These are phyloP conservation scores for Rhombomys opimus DNA, from an alignment of 2,113 vertebrate species.

Conservation along the genomic window DNA sequence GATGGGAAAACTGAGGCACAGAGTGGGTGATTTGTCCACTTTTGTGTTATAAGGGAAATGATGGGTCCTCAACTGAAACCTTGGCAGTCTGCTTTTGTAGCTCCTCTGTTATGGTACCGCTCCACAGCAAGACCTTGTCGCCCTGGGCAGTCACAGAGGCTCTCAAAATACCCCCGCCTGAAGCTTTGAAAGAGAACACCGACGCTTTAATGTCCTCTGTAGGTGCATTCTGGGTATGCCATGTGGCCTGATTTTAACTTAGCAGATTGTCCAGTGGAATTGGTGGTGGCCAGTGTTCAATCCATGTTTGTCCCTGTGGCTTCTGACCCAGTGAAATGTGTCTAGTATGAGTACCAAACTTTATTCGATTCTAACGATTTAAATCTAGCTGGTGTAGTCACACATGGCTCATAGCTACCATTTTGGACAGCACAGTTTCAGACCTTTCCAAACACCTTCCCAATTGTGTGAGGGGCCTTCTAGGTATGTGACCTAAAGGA, in stretches of 20 bases:
- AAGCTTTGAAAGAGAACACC: background rate
- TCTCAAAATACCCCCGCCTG: background rate
- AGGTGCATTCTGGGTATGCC: background rate
- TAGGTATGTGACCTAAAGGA: background rate
- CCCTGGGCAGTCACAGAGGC: background rate
- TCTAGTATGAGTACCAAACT: background rate
- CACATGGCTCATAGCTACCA: background rate
- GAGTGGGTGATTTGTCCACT: background rate
- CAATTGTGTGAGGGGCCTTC: background rate
- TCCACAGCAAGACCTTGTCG: background rate
- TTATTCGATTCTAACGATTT: slow-evolving; percentile 8
- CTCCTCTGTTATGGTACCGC: background rate
- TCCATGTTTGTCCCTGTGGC: background rate
- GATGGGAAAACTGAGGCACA: slow-evolving; percentile 13
- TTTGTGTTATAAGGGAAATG: background rate
- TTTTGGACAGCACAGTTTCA: background rate
- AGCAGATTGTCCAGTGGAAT: background rate
- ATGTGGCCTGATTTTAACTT: background rate
- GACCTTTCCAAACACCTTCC: background rate
- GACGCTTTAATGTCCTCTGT: background rate
- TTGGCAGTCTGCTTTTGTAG: background rate
- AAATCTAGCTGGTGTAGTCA: slow-evolving; percentile 12
- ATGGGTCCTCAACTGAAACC: background rate
- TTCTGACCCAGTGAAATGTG: background rate
- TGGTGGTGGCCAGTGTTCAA: background rate